phyloP scores from a whole-genome alignment of 2,113 vertebrate genomes.

The Pitta sordida region DNA sequence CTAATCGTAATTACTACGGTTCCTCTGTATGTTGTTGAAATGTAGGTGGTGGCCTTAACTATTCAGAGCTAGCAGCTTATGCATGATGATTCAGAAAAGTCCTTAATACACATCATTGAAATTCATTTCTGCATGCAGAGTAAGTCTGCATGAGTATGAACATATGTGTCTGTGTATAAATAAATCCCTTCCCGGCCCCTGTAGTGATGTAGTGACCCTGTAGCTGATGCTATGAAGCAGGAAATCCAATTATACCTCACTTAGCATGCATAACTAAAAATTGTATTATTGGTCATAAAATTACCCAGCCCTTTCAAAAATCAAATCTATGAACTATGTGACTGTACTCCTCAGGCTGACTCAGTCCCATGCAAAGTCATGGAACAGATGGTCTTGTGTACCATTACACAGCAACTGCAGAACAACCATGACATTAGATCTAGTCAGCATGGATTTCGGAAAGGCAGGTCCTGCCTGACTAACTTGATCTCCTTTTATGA shows the following conservation, averaged over 20 bases:
- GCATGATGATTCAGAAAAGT: background rate
- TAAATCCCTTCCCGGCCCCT: background rate
- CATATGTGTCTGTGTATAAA: rapidly evolving
- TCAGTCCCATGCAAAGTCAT: too few species aligned
- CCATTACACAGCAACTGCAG: too few species aligned
- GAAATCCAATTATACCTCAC: constrained; percentile 17
- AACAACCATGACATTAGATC: too few species aligned
- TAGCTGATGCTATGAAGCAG: background rate
- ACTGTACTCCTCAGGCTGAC: background rate
- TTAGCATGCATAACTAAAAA: constrained; percentile 28
- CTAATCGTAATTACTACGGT: background rate
- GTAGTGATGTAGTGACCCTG: background rate
- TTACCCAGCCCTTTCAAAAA: constrained; percentile 23
- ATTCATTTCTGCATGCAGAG: background rate
- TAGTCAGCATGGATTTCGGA: too few species aligned
- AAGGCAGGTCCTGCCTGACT: too few species aligned
- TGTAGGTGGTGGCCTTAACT: background rate
- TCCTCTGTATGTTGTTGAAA: background rate
- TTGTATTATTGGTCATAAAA: constrained; percentile 44
- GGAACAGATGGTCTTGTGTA: too few species aligned
- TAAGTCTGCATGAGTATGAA: background rate
- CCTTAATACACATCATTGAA: background rate
- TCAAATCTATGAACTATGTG: background rate
- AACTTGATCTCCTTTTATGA: too few species aligned
- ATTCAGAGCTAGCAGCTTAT: background rate